Evolutionary conservation across 2,113 vertebrate genomes (phyloP), one percentile per base, ranked within the genome.

Genomic region (Aspiorhynchus laticeps): DNA sequence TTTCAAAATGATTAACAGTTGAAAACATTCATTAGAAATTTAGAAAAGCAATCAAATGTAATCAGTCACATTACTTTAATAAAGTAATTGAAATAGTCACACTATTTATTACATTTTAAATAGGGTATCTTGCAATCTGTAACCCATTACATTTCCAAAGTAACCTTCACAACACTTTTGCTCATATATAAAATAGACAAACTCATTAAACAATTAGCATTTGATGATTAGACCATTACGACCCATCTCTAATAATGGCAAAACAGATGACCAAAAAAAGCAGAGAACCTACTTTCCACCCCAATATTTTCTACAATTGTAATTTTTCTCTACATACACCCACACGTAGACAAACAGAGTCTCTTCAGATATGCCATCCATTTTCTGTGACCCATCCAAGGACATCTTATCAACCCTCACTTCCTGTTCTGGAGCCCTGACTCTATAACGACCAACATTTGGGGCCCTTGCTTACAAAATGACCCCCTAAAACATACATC

Each of bases 361-460:
- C n/a, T 17, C 53, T 41, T 41, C 26, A 61, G 38, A 36, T 28
- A 81, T 65, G 56, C 79, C 14, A 81, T 81, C 56, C 36, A 81
- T 81, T 65, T 65, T 63, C 83, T 12, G 51, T 76, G 83, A 76
- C 71, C 83, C 31, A 46, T 56, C 56, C 56, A 61, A 63, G 33
- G 19, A 31, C 74, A 46, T 84, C 65, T 80, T 86, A 86, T 83
- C 74, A 73, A 33, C 28, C 61, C 73, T 17, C 31, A 15, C 65
- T 82, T 83, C 84, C 87, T 88, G 71, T 69, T 83, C 14, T 69
- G 67, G 21, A 77, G 63, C 59, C 82, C 71, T 77, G 84, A 67
- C 83, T 86, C 33, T 33, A 65, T 56, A 24, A 73, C 28, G 56
- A 76, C 46, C 75, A 48, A 77, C 80, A 83, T 67, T 76, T 81